Evolutionary conservation across 2,797 vertebrate species (phyloP).

Genomic region (Sebastolobus altivelis): DNA sequence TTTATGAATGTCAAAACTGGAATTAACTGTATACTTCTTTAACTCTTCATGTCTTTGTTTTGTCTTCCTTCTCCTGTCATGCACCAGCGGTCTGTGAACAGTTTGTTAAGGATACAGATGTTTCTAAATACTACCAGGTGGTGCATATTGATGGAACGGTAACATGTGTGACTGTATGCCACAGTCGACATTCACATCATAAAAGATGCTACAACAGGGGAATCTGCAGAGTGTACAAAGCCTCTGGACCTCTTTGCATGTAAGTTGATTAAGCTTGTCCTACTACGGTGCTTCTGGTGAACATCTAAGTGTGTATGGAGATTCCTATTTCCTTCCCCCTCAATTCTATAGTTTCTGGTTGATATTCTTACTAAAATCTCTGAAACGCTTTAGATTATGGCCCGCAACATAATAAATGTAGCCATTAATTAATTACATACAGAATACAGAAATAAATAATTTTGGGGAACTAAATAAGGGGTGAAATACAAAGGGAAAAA

Average conservation of each 20-base stretch:
- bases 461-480: too few relatives aligned
- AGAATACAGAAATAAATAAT: too few relatives aligned
- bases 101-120: neutral
- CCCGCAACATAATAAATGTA: neutral
- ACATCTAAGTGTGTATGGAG: neutral
- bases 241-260: neutral
- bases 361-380: neutral
- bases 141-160: neutral
- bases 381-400: neutral
- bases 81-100: neutral
- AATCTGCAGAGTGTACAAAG: neutral
- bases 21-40: neutral
- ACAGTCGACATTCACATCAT: neutral
- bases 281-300: neutral
- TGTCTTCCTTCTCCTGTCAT: neutral
- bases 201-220: constrained; percentile 10
- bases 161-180: neutral
- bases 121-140: neutral
- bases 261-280: neutral
- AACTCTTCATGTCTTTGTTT: neutral
- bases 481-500: too few relatives aligned
- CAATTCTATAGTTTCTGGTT: neutral
- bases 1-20: neutral
- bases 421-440: too few relatives aligned
- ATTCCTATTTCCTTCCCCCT: neutral